phyloP scores from a whole-genome alignment of 2,888 invertebrate genomes.

The Cylloceria caligata region DNA sequence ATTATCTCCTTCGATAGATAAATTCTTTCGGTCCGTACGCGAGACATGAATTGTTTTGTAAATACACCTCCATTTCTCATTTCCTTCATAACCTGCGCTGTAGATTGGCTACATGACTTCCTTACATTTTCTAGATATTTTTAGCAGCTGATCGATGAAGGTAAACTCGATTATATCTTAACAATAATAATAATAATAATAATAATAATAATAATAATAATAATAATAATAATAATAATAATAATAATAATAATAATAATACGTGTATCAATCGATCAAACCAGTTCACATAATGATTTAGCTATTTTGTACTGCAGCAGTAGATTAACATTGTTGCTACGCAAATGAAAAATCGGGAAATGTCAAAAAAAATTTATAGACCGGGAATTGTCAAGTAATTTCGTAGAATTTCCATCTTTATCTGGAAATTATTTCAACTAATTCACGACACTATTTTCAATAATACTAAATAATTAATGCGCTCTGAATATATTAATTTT shows the following conservation, averaged over 20 bases:
- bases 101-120: neutral
- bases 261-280: neutral
- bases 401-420: too few relatives aligned
- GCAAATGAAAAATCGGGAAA: neutral
- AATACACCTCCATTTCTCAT: slow-evolving; percentile 34
- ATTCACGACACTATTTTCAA: too few relatives aligned
- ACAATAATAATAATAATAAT: neutral
- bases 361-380: too few relatives aligned
- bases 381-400: too few relatives aligned
- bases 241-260: too few relatives aligned
- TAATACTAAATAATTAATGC: too few relatives aligned
- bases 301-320: neutral
- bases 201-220: too few relatives aligned
- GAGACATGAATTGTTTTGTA: neutral
- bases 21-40: slow-evolving; percentile 24
- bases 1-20: slow-evolving; percentile 50
- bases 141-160: neutral
- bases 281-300: neutral
- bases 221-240: too few relatives aligned
- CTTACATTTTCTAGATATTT: neutral
- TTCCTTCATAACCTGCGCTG: slow-evolving; percentile 45
- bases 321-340: neutral
- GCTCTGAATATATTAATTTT: too few relatives aligned
- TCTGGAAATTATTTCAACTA: too few relatives aligned
- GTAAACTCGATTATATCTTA: slow-evolving; percentile 1